Base-by-base conservation (phyloP, 2,888 invertebrate genomes). In the Norana najaformis region DNA sequence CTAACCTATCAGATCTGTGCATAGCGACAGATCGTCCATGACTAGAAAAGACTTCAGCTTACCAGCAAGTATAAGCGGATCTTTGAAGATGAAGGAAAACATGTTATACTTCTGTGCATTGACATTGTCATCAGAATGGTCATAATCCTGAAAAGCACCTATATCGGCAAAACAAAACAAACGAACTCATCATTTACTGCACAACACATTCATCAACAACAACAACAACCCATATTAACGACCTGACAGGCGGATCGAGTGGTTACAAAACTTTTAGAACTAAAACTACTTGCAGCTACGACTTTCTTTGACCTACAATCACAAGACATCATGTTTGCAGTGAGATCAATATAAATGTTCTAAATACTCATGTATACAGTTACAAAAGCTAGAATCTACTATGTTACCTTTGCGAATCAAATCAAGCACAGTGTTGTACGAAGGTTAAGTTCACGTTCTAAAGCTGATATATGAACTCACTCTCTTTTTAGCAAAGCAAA, bases 41-140 rank as follows among this genome's bases (percentile, higher is more conserved):
- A 0, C 69, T n/a, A 69, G 30, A 8, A n/a, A 69, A 53, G 53
- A 69, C 69, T 30, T 69, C 0, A 69, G n/a, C 88, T 5, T 88
- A 88, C 88, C 88, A 38, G 88, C 88, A 39, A 88, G 41, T 36
- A 88, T 88, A 23, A 88, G 88, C 13, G 88, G 88, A 88, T 88
- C 88, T 35, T 88, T 39, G 41, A 88, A 88, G 88, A 88, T 85
- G 36, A 85, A 85, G 16, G 85, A 36, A 85, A 85, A 37, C 36
- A 85, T 36, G 18, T 6, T 16, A 8, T 34, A 14, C 36, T 35
- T 37, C 85, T 35, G 85, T 23, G 16, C 85, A 13, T 36, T 85
- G 36, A 23, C 36, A 34, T 36, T 35, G 83, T 6, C 35, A 85
- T 85, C 85, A 23, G 36, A 85, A 36, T 35, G 23, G 18, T 36